Percentiles rank a stretch among this genome's conserved stretches.
These are phyloP conservation scores for Chloroceryle inda DNA, from an alignment of 2,797 vertebrate genomes.

Conservation along the genomic window DNA sequence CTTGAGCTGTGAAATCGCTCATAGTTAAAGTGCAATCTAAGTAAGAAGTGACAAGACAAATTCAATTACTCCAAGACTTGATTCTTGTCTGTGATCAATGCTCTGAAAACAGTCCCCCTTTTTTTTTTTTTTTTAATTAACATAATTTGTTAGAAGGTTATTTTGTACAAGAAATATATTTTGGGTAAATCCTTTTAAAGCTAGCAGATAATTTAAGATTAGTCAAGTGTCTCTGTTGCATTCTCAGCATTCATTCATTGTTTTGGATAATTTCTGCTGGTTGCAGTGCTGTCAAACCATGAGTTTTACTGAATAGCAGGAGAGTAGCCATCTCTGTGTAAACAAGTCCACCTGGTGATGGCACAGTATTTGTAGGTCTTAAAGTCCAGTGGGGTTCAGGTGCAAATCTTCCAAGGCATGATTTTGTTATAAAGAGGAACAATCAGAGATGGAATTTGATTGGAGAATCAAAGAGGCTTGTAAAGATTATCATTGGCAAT, in stretches of 20 bases:
- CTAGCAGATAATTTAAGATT: not conserved
- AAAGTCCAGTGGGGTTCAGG: not conserved
- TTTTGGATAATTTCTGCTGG: not conserved
- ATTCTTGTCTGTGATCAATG: not conserved
- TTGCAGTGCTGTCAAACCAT: not conserved
- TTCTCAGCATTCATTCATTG: not conserved
- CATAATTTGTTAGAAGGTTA: not conserved
- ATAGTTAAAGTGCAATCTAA: not conserved
- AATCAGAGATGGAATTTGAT: not conserved
- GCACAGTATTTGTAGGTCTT: not conserved
- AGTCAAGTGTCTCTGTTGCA: not conserved
- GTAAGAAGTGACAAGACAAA: not conserved
- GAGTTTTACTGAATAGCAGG: not conserved
- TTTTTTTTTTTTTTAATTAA: not conserved
- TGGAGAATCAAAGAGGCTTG: not conserved
- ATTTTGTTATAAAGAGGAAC: not conserved
- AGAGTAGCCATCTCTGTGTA: not conserved
- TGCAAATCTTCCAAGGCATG: not conserved
- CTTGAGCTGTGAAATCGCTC: not conserved
- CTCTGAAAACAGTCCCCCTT: not conserved
- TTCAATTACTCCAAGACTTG: not conserved
- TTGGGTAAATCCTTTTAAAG: conserved; percentile 10
- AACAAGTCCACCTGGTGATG: not conserved
- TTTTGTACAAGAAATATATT: not conserved
- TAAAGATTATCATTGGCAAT: not conserved